These are phyloP conservation scores for Rousettus leschenaultii DNA, from an alignment of 2,113 vertebrate genomes.

Conservation along the genomic window DNA sequence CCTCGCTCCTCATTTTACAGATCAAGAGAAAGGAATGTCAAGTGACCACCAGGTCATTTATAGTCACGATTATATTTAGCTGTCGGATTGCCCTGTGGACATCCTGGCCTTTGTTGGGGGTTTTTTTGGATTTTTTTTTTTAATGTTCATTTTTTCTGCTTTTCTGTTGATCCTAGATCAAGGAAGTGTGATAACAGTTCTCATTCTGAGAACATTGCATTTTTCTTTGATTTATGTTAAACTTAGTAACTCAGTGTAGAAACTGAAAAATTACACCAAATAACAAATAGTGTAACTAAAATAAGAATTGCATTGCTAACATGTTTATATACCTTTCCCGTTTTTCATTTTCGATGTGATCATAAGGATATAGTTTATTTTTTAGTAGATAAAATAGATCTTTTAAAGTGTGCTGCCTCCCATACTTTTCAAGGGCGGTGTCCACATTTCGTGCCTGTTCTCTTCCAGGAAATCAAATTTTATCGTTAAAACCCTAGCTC, in stretches of 20 bases:
- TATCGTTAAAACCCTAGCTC: constrained; percentile 3
- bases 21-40: not conserved
- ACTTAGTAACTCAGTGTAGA: constrained; percentile 13
- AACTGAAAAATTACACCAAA: not conserved
- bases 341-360: not conserved
- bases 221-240: constrained; percentile 28
- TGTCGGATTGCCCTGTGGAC: not conserved
- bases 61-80: not conserved
- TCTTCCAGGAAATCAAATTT: not conserved
- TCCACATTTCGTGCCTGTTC: not conserved
- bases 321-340: not conserved
- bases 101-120: not conserved
- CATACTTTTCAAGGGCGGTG: not conserved
- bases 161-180: not conserved
- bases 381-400: not conserved
- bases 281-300: not conserved
- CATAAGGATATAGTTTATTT: not conserved
- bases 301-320: not conserved
- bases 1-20: not conserved
- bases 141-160: not conserved
- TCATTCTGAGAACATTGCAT: not conserved
- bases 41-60: not conserved
- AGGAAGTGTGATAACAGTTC: not conserved
- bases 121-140: not conserved
- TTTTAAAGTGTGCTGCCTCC: not conserved